These are phyloP conservation scores for Lophius americanus DNA, from an alignment of 2,797 vertebrate genomes.

Conservation along the genomic window DNA sequence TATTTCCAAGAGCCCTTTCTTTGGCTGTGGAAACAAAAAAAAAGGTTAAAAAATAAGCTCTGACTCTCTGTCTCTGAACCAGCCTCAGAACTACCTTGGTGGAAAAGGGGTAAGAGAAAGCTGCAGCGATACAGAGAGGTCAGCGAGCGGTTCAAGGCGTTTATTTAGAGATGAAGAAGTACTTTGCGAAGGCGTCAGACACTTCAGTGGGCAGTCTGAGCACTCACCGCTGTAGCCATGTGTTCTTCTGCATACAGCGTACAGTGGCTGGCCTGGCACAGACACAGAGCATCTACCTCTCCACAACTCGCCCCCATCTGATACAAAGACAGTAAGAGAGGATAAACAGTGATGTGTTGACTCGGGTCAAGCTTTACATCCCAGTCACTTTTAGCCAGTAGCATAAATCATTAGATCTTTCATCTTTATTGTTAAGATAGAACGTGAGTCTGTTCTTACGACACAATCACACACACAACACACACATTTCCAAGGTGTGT, in stretches of 20 bases:
- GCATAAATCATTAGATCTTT: background rate
- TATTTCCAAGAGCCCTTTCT: too few relatives aligned
- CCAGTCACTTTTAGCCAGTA: slow-evolving; percentile 29
- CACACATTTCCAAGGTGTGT: too few relatives aligned
- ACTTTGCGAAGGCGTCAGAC: slow-evolving; percentile 35
- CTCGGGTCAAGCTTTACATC: slow-evolving; percentile 14
- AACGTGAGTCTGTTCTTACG: background rate
- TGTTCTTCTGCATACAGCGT: slow-evolving; percentile 72
- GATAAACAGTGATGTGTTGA: slow-evolving; percentile 39
- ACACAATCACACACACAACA: too few relatives aligned
- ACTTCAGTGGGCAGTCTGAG: slow-evolving; percentile 45
- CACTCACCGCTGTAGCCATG: slow-evolving; percentile 69
- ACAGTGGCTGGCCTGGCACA: slow-evolving; percentile 71
- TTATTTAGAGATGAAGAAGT: slow-evolving; percentile 35
- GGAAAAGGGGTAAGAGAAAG: too few relatives aligned
- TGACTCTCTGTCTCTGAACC: too few relatives aligned
- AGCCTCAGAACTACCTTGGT: too few relatives aligned
- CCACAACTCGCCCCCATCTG: slow-evolving; percentile 74
- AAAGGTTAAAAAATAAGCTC: too few relatives aligned
- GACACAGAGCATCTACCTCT: slow-evolving; percentile 63
- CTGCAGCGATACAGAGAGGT: slow-evolving; percentile 10
- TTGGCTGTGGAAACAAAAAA: too few relatives aligned
- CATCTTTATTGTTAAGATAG: too few relatives aligned
- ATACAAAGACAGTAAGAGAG: slow-evolving; percentile 45
- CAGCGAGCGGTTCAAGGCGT: slow-evolving; percentile 4